Evolutionary conservation across 2,888 invertebrate species (phyloP), one percentile per base, ranked within the genome.

Genomic region (Drosophila prolongata): DNA sequence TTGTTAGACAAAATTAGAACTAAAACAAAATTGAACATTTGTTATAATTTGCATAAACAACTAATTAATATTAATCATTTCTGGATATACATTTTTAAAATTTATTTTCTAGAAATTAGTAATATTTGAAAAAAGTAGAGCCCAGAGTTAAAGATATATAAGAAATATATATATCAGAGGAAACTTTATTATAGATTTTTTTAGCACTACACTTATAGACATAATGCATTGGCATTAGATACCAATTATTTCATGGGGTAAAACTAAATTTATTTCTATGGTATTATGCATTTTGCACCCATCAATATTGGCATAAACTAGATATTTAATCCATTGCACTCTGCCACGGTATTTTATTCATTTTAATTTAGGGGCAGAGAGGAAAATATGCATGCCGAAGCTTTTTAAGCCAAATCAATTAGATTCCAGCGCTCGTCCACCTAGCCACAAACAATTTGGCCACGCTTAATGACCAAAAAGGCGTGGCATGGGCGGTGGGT

Each of bases 391-490:
- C 44, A 35, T 24, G n/a, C 44, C 68, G 16, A 55, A 27, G 57
- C 47, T 27, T 49, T 69, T 57, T 19, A 57, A 64, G 49, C 70
- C 64, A 70, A 70, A 70, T 70, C 73, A 70, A 70, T 70, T 70
- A 73, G 49, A 53, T 47, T 43, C 54, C 73, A 35, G 13, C 37
- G 30, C 19, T 24, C 43, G 16, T 9, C 10, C 37, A 30, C 62
- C 62, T 61, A 46, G 52, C 62, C 66, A 49, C 68, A 46, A 75
- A 74, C 54, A 65, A 69, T 81, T 84, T 74, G 66, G 59, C 62
- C 53, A 38, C 30, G 64, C 52, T 68, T 80, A 87, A 87, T 82
- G 70, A 71, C 52, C 72, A 61, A 57, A 73, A 59, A 40, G 34
- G 44, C 35, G 58, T 6, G 34, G 58, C 40, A 42, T 14, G 44